phyloP scores from a whole-genome alignment of 2,113 vertebrate genomes.

The Cynocephalus volans region DNA sequence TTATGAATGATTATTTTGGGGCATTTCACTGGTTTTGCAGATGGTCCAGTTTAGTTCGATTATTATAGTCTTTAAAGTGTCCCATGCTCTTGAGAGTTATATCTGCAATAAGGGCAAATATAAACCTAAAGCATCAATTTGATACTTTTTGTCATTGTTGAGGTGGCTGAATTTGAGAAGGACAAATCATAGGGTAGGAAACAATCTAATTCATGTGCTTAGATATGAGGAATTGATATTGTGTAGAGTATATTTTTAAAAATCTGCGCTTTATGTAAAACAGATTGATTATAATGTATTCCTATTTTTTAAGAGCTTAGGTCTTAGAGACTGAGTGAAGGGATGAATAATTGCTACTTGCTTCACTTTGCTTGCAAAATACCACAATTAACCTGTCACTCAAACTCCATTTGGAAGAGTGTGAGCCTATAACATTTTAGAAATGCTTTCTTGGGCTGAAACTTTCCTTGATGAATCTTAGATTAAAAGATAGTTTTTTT shows the following conservation, averaged over 20 bases:
- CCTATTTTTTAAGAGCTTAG: constrained; percentile 52
- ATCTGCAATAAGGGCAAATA: constrained; percentile 1
- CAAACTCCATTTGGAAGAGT: constrained; percentile 65
- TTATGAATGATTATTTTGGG: background rate
- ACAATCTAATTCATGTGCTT: background rate
- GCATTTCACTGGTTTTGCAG: constrained; percentile 40
- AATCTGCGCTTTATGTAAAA: constrained; percentile 24
- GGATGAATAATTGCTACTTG: constrained; percentile 72
- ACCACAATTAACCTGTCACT: constrained; percentile 68
- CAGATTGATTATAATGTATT: constrained; percentile 37
- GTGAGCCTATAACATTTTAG: constrained; percentile 54
- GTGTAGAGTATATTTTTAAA: constrained; percentile 13
- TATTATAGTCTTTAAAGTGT: constrained; percentile 26
- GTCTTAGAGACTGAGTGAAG: constrained; percentile 59
- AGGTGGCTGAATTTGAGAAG: constrained; percentile 64
- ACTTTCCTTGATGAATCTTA: constrained; percentile 61
- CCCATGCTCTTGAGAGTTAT: background rate
- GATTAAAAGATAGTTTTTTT: constrained; percentile 58
- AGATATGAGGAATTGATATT: constrained; percentile 4
- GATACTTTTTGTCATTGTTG: constrained; percentile 43
- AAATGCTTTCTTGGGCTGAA: constrained; percentile 54
- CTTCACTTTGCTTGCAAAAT: constrained; percentile 72
- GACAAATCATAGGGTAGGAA: background rate
- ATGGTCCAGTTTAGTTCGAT: constrained; percentile 23
- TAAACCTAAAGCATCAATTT: constrained; percentile 42